Conservation (phyloP, 2,797 vertebrate genomes). For the Amblyopsis hoosieri region DNA sequence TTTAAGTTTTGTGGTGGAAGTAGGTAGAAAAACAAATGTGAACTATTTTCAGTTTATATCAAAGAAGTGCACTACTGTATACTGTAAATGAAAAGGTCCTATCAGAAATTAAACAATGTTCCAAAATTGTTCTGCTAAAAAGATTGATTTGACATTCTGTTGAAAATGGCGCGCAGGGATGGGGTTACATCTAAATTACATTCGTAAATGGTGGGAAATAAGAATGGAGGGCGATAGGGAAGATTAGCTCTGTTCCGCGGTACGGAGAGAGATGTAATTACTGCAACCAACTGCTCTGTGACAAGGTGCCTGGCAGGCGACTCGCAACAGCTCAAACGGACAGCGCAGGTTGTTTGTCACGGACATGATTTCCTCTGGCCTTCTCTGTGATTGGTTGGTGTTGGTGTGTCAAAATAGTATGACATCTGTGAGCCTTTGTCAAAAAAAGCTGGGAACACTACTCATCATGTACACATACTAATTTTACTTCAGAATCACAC, state of each 20-base stretch:
- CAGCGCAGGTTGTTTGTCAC: not conserved
- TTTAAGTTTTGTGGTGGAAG: too few species aligned
- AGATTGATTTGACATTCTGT: too few species aligned
- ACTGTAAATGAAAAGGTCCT: too few species aligned
- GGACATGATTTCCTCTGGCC: conserved; percentile 11
- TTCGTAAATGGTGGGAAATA: too few species aligned
- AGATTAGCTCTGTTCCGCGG: not conserved
- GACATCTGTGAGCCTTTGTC: conserved; percentile 3
- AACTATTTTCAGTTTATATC: too few species aligned
- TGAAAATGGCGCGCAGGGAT: too few species aligned
- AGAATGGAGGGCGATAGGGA: too few species aligned
- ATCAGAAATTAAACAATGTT: too few species aligned
- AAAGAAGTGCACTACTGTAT: too few species aligned
- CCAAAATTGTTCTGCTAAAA: too few species aligned
- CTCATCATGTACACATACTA: conserved; percentile 8
- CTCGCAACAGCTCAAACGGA: not conserved
- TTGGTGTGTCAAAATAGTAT: conserved; percentile 12
- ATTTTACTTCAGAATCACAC: conserved; percentile 39
- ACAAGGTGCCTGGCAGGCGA: not conserved
- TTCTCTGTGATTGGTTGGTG: conserved; percentile 20
- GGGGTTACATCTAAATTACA: too few species aligned
- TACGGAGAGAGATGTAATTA: not conserved
- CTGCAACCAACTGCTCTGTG: not conserved
- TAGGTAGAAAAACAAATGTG: too few species aligned
- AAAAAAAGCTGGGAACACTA: not conserved